Evolutionary conservation across 2,113 vertebrate genomes (phyloP), one percentile per base, ranked within the genome.

Genomic region (Callorhinus ursinus): DNA sequence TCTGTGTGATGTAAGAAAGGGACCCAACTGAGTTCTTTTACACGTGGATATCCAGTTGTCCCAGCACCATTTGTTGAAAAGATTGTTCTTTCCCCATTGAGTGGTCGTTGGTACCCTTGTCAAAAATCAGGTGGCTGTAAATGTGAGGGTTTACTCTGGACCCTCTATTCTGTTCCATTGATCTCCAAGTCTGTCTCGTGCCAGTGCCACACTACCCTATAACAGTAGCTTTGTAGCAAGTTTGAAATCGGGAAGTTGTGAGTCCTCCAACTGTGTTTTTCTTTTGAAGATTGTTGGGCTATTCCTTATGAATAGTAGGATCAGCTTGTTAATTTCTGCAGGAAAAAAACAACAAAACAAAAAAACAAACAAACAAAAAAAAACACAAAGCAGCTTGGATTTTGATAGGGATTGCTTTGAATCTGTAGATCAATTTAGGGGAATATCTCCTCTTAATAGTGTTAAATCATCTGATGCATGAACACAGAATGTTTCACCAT

Each of bases 121-220:
- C 79, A 51, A 57, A 88, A 67, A 28, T 6, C 51, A 18, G 49
- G 14, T 5, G 51, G 4, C 72, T 42, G 0, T 18, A 42, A n/a
- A 11, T 0, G 36, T 36, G 61, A 55, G 65, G n/a, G 3, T 36
- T 33, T 67, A 18, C 26, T 26, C 84, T 13, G 67, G 51, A 42
- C 46, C 12, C 14, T 49, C n/a, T 7, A 1, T 61, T 16, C 55
- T 24, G 22, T 46, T 14, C 55, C n/a, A 3, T 1, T 4, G 4
- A 4, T 26, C 46, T 5, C 14, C 3, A 0, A 31, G 46, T 18
- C 74, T 31, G 4, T 71, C 53, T 61, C 10, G 4, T 7, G 6
- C 13, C 12, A 2, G 9, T 0, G 21, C 26, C 19, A 1, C 63
- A 6, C 55, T 19, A 24, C 3, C 39, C 9, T 12, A 7, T 18